These are phyloP conservation scores for Uloborus plumipes DNA, from an alignment of 2,888 invertebrate genomes.

Conservation along the genomic window DNA sequence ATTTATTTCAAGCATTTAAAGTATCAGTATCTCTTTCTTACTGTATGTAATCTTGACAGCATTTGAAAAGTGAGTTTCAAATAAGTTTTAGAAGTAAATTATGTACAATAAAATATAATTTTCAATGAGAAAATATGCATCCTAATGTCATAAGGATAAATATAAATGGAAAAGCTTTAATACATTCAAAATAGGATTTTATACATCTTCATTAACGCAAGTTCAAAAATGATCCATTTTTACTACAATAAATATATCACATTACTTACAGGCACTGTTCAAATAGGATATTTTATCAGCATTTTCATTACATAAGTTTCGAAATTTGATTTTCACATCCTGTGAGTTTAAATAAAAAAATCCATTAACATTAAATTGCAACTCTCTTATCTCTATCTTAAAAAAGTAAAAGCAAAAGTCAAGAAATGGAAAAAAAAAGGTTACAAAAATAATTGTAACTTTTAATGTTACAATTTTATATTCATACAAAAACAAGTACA, in stretches of 20 bases:
- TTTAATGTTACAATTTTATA: too few species aligned
- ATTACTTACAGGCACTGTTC: constrained; percentile 38
- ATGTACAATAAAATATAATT: background rate
- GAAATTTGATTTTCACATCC: constrained; percentile 19
- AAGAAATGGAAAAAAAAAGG: too few species aligned
- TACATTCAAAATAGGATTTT: too few species aligned
- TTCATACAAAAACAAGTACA: too few species aligned
- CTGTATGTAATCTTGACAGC: too few species aligned
- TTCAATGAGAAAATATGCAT: background rate
- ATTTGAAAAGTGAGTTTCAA: background rate
- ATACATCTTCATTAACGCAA: too few species aligned
- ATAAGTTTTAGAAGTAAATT: background rate
- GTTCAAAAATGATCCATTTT: background rate
- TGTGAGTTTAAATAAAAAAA: constrained; percentile 17
- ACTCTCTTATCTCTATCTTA: too few species aligned
- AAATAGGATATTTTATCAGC: constrained; percentile 37
- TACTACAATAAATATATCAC: background rate
- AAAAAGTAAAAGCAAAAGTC: too few species aligned
- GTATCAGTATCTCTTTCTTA: too few species aligned
- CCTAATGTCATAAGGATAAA: background rate
- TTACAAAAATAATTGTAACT: too few species aligned
- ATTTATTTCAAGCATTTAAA: too few species aligned
- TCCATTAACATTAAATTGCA: background rate
- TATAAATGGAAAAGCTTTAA: too few species aligned
- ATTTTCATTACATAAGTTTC: constrained; percentile 20